Percentiles rank a stretch among this genome's conserved stretches.
Conservation (phyloP, 2,888 invertebrate species). For the Aleiodes alternator region DNA sequence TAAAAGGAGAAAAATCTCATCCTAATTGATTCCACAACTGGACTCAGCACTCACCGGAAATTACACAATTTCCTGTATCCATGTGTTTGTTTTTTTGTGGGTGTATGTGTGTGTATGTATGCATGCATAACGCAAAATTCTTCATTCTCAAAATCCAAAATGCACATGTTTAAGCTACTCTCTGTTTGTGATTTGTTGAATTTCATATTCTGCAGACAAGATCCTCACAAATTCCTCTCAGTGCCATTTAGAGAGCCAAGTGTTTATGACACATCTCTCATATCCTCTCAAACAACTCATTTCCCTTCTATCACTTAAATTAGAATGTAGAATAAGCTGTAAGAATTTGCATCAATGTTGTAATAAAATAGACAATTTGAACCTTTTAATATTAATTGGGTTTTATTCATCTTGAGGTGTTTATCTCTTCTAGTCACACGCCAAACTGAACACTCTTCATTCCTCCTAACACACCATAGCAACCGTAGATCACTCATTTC, state of each 20-base stretch:
- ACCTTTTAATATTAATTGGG: no score
- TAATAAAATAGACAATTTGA: no score
- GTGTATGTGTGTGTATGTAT: not conserved
- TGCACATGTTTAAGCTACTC: not conserved
- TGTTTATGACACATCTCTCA: conserved; percentile 11
- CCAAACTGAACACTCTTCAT: no score
- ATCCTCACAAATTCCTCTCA: not conserved
- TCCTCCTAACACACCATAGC: no score
- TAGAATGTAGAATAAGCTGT: not conserved
- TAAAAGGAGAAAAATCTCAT: not conserved
- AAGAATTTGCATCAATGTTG: no score
- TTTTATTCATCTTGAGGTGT: no score
- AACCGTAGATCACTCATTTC: no score
- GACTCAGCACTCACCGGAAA: conserved; percentile 59
- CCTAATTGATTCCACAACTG: conserved; percentile 28
- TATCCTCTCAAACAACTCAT: not conserved
- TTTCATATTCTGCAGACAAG: no score
- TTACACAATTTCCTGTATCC: conserved; percentile 68
- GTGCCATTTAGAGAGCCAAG: not conserved
- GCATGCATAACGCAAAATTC: not conserved
- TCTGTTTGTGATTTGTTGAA: conserved; percentile 23
- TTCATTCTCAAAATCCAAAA: not conserved
- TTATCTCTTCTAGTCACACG: no score
- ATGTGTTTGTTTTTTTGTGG: no score
- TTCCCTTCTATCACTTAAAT: not conserved